Conservation (phyloP, 2,113 vertebrate genomes). For the Aix galericulata region DNA sequence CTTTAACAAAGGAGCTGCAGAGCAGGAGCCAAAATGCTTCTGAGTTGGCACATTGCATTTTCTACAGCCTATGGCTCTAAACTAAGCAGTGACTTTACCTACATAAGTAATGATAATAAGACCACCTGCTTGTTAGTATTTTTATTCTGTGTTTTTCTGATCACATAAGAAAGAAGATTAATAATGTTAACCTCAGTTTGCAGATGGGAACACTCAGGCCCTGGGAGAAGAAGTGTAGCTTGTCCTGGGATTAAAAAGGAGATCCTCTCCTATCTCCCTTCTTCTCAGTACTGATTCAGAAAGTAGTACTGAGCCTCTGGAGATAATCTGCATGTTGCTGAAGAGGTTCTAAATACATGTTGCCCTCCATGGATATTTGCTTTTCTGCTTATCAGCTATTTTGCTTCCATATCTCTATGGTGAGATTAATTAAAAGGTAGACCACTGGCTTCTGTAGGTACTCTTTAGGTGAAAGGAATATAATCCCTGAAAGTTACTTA, state of each 20-base stretch:
- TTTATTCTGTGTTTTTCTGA: not conserved
- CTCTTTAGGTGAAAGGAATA: not conserved
- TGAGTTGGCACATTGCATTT: not conserved
- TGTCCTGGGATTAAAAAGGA: not conserved
- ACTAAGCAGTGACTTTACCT: not conserved
- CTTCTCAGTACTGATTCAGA: not conserved
- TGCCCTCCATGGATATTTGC: not conserved
- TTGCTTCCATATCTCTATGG: not conserved
- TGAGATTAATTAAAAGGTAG: not conserved
- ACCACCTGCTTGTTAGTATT: not conserved
- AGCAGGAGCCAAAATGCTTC: not conserved
- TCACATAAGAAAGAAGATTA: accelerated
- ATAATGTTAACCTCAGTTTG: not conserved
- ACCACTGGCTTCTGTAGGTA: not conserved
- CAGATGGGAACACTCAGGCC: not conserved
- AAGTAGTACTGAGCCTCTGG: not conserved
- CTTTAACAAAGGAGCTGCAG: not conserved
- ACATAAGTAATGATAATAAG: not conserved
- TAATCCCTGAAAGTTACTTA: not conserved
- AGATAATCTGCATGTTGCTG: not conserved
- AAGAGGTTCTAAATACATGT: not conserved
- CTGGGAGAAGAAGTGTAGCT: not conserved
- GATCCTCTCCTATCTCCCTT: not conserved
- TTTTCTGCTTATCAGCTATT: not conserved
- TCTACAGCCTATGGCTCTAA: not conserved